A percentile compares a stretch with the other conserved stretches of the same genome.
Conservation (phyloP, 2,113 vertebrate species). For the Heloderma charlesbogerti region DNA sequence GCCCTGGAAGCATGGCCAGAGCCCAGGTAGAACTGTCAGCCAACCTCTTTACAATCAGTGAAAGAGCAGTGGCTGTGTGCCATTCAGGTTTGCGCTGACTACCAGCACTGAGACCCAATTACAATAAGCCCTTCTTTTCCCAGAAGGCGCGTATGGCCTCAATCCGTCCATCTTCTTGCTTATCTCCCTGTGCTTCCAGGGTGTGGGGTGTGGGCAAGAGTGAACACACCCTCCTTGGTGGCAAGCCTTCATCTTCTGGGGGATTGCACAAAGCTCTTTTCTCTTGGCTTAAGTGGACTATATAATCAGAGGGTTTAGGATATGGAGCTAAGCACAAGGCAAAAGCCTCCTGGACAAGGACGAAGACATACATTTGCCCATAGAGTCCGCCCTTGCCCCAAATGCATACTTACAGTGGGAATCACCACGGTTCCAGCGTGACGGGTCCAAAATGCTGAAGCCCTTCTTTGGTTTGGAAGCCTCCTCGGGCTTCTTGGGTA, state of each 20-base stretch:
- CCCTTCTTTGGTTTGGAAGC: slow-evolving; percentile 75
- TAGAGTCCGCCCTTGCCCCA: background rate
- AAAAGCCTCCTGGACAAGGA: background rate
- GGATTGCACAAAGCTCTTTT: background rate
- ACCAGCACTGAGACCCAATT: background rate
- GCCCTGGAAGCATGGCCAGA: background rate
- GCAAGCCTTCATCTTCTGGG: background rate
- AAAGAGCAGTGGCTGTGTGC: background rate
- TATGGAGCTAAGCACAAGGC: background rate
- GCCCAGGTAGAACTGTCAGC: background rate
- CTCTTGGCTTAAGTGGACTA: background rate
- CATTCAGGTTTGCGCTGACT: background rate
- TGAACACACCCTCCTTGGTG: background rate
- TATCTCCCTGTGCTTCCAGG: background rate
- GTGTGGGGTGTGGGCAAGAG: background rate
- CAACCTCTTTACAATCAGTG: background rate
- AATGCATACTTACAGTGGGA: slow-evolving; percentile 56
- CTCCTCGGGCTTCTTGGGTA: slow-evolving; percentile 81
- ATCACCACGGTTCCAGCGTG: slow-evolving; percentile 79
- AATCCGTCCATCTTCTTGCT: background rate
- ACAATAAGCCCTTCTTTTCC: background rate
- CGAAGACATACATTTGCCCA: background rate
- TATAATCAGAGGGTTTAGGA: no score
- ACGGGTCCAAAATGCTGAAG: slow-evolving; percentile 79
- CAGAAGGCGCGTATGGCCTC: background rate